phyloP scores from a whole-genome alignment of 2,113 vertebrate genomes.

The Colius striatus region DNA sequence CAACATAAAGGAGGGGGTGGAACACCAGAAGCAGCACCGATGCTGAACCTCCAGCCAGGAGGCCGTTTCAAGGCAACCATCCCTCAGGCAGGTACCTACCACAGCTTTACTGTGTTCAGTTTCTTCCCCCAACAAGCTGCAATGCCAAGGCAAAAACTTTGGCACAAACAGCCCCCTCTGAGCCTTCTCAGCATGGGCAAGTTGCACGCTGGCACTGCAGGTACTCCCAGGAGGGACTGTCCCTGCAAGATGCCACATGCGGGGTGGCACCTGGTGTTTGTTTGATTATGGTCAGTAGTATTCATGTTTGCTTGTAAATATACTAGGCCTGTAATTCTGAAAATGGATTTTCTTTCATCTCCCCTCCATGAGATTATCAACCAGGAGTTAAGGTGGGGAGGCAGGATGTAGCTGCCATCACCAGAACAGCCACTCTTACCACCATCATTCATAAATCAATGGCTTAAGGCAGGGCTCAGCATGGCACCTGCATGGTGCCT shows the following conservation, averaged over 20 bases:
- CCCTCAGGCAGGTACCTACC: neutral
- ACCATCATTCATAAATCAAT: neutral
- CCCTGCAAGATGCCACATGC: neutral
- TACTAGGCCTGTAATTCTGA: neutral
- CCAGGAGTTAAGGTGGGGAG: constrained; percentile 3
- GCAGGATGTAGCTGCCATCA: neutral
- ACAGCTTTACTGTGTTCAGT: neutral
- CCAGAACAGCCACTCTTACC: neutral
- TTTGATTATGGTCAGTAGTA: neutral
- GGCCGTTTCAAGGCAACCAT: neutral
- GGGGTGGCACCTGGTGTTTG: neutral
- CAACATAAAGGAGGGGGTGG: too few species aligned
- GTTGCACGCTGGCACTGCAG: rapidly evolving
- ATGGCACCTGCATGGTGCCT: rapidly evolving
- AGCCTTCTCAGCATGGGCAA: neutral
- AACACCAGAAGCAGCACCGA: neutral
- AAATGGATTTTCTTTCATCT: constrained; percentile 34
- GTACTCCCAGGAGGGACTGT: neutral
- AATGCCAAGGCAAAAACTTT: neutral
- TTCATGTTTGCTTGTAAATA: neutral
- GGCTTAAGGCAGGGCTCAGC: neutral
- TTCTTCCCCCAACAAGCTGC: neutral
- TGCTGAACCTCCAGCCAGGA: neutral
- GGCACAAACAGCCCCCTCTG: too few species aligned
- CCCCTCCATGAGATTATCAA: neutral